phyloP scores from a whole-genome alignment of 2,113 vertebrate genomes.

The Pedionomus torquatus region DNA sequence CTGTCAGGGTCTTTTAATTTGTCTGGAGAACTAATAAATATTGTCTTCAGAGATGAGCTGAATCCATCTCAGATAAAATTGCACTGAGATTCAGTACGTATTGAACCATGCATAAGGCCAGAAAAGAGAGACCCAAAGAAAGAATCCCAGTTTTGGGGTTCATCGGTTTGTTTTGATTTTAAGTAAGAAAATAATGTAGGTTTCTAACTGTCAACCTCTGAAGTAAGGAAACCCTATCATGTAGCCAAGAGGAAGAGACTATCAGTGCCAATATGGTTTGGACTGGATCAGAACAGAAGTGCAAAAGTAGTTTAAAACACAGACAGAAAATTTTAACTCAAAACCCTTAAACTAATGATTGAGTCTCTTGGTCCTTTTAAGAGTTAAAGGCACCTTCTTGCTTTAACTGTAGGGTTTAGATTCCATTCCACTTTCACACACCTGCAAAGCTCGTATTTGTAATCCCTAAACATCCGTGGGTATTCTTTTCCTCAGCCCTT shows the following conservation, averaged over 20 bases:
- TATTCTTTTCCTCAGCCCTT: background rate
- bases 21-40: constrained; percentile 28
- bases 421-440: background rate
- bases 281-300: background rate
- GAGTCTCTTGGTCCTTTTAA: background rate
- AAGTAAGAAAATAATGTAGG: background rate
- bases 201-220: background rate
- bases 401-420: background rate
- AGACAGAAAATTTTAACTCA: background rate
- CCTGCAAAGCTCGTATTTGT: background rate
- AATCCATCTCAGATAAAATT: background rate
- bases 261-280: background rate
- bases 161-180: background rate
- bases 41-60: background rate
- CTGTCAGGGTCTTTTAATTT: constrained; percentile 20
- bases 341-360: background rate
- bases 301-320: background rate
- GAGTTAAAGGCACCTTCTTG: background rate
- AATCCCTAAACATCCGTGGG: background rate
- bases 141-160: background rate
- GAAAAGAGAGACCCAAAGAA: background rate
- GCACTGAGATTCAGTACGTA: background rate
- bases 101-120: background rate
- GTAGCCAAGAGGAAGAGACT: background rate
- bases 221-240: background rate